Evolutionary conservation across 53 echinoderm and acorn worm genomes (phyloP), one percentile per base, ranked within the genome.

Genomic region (Hippasteria phrygiana): DNA sequence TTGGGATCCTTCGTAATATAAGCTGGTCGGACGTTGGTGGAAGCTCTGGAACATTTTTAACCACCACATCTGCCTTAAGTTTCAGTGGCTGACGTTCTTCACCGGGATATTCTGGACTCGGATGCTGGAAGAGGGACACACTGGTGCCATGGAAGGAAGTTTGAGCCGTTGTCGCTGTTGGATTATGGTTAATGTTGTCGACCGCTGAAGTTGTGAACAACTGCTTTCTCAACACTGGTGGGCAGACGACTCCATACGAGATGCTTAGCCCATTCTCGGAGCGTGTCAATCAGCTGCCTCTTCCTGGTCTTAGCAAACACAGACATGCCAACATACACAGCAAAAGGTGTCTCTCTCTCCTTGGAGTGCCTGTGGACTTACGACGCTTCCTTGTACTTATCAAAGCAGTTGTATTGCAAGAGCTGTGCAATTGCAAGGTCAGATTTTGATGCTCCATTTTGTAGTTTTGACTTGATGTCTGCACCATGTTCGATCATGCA

Each of bases 181-280:
- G 88, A 51, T 93, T 90, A 40, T 93, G 93, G 43, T 93, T 88
- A 28, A 90, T 93, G 54, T 90, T 93, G 72, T 93, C 93, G 14
- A 90, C 67, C 14, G 90, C 93, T 14, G 82, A 67, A 13, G 88
- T 90, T 11, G 90, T 88, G 75, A 90, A 93, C 1, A 90, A 20
- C 26, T 56, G 56, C 26, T 71, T 78, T 14, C 63, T 34, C 9
- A 91, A 47, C 13, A 38, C 37, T n/a, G 40, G 80, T 37, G 93
- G 93, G 33, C 93, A 90, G 22, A 90, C 81, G 11, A 62, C 87
- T 24, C 48, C 18, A 48, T 90, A 91, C 36, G 78, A 91, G 42
- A 90, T 62, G 46, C 73, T 78, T 13, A 90, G 43, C 24, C 87
- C 87, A 40, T 81, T 51, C 34, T 74, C 43, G 76, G 27, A 93